A percentile compares a stretch with the other conserved stretches of the same genome.
phyloP scores from a whole-genome alignment of 2,888 invertebrate species.

The Epirrita christyi region DNA sequence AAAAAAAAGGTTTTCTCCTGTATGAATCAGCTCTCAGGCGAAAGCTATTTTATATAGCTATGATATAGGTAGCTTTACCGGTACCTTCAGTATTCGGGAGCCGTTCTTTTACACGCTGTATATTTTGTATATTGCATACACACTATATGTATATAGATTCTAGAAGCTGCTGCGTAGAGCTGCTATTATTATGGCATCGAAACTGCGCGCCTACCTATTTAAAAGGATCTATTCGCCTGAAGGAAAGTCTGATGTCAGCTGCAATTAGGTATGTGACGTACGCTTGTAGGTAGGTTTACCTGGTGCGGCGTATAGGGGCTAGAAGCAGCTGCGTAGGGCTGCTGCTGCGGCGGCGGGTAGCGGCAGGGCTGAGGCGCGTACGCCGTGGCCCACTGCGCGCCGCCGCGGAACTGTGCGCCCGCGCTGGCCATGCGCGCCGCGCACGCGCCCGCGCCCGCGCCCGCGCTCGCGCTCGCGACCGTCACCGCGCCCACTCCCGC shows the following conservation, averaged over 20 bases:
- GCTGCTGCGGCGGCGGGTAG: constrained; percentile 81
- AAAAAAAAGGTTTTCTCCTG: no score
- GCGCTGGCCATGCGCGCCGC: constrained; percentile 84
- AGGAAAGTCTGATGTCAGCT: no score
- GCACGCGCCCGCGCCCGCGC: constrained; percentile 81
- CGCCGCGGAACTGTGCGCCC: constrained; percentile 81
- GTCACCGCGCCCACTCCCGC: constrained; percentile 80
- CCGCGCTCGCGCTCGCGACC: constrained; percentile 79
- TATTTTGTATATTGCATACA: no score
- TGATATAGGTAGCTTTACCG: no score
- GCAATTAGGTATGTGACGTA: no score
- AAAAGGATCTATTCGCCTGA: no score
- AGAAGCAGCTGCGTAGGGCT: constrained; percentile 73
- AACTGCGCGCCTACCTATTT: no score
- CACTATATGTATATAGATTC: no score
- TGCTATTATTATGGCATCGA: background rate
- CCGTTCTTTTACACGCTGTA: no score
- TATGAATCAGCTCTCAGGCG: no score
- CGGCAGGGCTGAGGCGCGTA: constrained; percentile 82
- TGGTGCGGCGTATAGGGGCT: constrained; percentile 78
- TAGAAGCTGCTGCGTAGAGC: background rate
- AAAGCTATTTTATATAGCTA: no score
- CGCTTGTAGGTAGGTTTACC: constrained; percentile 48
- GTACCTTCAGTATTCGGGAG: no score
- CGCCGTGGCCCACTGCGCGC: constrained; percentile 81